These are phyloP conservation scores for Oryzias woworae DNA, from an alignment of 2,113 vertebrate species.

Conservation along the genomic window DNA sequence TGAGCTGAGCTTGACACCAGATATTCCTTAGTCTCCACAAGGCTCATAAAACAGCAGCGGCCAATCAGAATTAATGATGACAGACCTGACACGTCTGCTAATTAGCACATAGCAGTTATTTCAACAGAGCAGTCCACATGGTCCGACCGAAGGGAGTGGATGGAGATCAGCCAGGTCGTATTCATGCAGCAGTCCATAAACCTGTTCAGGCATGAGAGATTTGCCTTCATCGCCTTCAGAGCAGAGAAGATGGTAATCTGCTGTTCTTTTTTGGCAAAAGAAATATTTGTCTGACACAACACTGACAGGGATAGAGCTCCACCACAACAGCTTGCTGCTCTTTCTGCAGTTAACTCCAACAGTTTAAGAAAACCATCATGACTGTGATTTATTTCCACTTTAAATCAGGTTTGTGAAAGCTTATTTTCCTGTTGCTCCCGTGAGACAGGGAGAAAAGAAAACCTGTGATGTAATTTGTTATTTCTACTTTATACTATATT, in stretches of 20 bases:
- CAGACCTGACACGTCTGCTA: conserved; percentile 43
- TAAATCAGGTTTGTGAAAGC: too few relatives aligned
- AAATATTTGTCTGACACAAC: conserved; percentile 9
- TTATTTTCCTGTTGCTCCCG: too few relatives aligned
- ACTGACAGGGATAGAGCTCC: background rate
- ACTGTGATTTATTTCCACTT: too few relatives aligned
- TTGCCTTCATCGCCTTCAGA: conserved; percentile 4
- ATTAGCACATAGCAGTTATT: conserved; percentile 57
- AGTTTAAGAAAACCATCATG: background rate
- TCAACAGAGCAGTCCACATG: conserved; percentile 45
- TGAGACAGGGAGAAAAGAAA: too few relatives aligned
- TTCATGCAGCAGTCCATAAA: conserved; percentile 30
- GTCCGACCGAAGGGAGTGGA: conserved; percentile 11
- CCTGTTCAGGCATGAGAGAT: conserved; percentile 3
- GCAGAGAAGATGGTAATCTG: background rate
- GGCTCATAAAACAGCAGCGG: conserved; percentile 46
- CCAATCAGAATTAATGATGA: conserved; percentile 55
- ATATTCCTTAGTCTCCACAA: conserved; percentile 21
- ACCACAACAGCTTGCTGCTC: background rate
- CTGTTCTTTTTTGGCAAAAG: conserved; percentile 5
- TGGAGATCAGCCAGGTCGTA: conserved; percentile 38
- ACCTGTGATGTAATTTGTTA: too few relatives aligned
- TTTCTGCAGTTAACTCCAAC: background rate
- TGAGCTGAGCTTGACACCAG: conserved; percentile 19
- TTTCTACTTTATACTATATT: too few relatives aligned